These are phyloP conservation scores for Ennomos fuscantarius DNA, from an alignment of 2,888 invertebrate genomes.

Conservation along the genomic window DNA sequence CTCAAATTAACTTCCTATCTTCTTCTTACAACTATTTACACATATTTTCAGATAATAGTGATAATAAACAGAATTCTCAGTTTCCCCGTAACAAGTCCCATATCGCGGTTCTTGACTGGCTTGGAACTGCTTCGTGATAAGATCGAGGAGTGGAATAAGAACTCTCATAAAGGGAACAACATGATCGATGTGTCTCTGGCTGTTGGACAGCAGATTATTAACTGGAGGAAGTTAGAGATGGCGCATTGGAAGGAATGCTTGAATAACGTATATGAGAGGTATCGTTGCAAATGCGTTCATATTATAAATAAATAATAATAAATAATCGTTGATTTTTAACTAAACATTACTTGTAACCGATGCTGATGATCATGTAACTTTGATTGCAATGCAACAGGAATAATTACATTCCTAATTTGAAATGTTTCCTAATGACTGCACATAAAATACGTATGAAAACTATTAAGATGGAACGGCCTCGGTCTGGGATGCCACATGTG, in stretches of 20 bases:
- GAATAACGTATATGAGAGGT: slow-evolving; percentile 87
- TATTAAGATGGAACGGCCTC: no score
- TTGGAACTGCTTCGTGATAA: slow-evolving; percentile 95
- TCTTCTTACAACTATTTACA: background rate
- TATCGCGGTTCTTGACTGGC: slow-evolving; percentile 95
- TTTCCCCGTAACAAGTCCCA: slow-evolving; percentile 92
- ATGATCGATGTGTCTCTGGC: slow-evolving; percentile 89
- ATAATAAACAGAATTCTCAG: slow-evolving; percentile 87
- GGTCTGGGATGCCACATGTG: no score
- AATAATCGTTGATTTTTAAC: no score
- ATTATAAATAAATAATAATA: no score
- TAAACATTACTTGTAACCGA: no score
- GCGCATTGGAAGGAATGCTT: slow-evolving; percentile 94
- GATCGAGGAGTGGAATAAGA: slow-evolving; percentile 96
- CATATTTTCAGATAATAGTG: slow-evolving; percentile 84
- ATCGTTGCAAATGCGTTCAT: no score
- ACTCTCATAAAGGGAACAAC: slow-evolving; percentile 94
- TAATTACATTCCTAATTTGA: no score
- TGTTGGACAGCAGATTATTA: slow-evolving; percentile 92
- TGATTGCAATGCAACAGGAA: no score
- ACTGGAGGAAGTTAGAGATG: slow-evolving; percentile 96
- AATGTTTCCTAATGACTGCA: no score
- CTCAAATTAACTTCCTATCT: background rate
- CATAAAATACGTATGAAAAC: no score
- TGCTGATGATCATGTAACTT: no score